phyloP scores from a whole-genome alignment of 2,888 invertebrate species.

The Nematopogon swammerdamellus region DNA sequence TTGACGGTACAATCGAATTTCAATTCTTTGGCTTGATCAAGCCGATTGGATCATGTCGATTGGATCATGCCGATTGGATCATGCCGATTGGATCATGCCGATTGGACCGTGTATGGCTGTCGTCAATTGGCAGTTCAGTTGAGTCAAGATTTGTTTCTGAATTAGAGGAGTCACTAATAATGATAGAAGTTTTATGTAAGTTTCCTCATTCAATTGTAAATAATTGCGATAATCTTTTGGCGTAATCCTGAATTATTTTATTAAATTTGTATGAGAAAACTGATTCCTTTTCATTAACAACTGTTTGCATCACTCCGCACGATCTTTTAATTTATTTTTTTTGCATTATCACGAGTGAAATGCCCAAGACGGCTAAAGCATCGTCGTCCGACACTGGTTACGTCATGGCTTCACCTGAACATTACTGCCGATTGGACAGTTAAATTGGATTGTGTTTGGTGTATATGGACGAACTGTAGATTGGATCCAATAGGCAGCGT shows the following conservation, averaged over 20 bases:
- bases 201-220: neutral
- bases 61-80: too few relatives aligned
- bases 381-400: conserved; percentile 1
- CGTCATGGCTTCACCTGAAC: too few relatives aligned
- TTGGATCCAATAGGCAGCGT: conserved; percentile 1
- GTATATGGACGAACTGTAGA: conserved; percentile 3
- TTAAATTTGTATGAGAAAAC: neutral
- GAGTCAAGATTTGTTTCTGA: too few relatives aligned
- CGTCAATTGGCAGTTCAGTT: too few relatives aligned
- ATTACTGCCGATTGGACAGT: conserved; percentile 1
- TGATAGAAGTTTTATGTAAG: too few relatives aligned
- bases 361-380: conserved; percentile 2
- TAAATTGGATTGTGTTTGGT: neutral
- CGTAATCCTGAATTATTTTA: neutral
- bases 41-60: too few relatives aligned
- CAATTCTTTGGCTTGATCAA: too few relatives aligned
- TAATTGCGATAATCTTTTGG: neutral
- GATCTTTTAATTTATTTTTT: too few relatives aligned
- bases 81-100: too few relatives aligned
- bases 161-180: too few relatives aligned
- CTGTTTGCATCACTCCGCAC: neutral
- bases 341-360: neutral
- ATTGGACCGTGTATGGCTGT: too few relatives aligned
- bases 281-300: neutral
- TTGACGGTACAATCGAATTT: neutral